These are phyloP conservation scores for Rhinogobio ventralis DNA, from an alignment of 2,797 vertebrate species.

Conservation along the genomic window DNA sequence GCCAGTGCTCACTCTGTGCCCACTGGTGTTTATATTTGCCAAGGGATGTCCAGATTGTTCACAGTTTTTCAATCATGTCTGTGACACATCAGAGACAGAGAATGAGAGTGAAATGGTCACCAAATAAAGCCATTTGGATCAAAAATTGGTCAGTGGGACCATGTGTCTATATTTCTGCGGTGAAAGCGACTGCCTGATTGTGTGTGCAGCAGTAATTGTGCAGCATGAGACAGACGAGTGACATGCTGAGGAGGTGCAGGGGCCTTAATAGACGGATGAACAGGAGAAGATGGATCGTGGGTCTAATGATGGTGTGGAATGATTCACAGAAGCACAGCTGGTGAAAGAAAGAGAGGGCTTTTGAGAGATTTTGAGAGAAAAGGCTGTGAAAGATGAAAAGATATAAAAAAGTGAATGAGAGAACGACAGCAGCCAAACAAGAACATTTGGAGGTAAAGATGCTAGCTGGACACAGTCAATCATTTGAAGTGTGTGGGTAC, in stretches of 20 bases:
- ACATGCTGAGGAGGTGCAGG: neutral
- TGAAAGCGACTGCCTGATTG: neutral
- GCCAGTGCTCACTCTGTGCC: slow-evolving; percentile 25
- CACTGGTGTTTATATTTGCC: slow-evolving; percentile 19
- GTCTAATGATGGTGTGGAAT: slow-evolving; percentile 40
- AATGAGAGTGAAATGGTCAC: slow-evolving; percentile 8
- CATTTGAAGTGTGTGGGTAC: neutral
- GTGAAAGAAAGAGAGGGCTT: slow-evolving; percentile 4
- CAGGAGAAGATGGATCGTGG: neutral
- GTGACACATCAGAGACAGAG: neutral
- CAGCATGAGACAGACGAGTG: slow-evolving; percentile 2
- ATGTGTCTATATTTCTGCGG: neutral
- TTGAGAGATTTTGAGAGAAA: slow-evolving; percentile 7
- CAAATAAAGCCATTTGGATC: neutral
- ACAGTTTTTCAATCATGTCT: slow-evolving; percentile 22
- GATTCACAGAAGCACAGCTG: slow-evolving; percentile 33
- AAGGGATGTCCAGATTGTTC: slow-evolving; percentile 41
- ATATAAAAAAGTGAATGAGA: neutral
- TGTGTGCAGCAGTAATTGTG: slow-evolving; percentile 35
- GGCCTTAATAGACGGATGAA: neutral
- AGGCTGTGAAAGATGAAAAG: neutral
- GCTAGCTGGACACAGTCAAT: neutral
- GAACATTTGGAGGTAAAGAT: slow-evolving; percentile 16
- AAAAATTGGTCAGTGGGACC: neutral
- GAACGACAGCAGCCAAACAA: neutral